Evolutionary conservation across 2,113 vertebrate species (phyloP).

Genomic region (Ceratotherium simum): DNA sequence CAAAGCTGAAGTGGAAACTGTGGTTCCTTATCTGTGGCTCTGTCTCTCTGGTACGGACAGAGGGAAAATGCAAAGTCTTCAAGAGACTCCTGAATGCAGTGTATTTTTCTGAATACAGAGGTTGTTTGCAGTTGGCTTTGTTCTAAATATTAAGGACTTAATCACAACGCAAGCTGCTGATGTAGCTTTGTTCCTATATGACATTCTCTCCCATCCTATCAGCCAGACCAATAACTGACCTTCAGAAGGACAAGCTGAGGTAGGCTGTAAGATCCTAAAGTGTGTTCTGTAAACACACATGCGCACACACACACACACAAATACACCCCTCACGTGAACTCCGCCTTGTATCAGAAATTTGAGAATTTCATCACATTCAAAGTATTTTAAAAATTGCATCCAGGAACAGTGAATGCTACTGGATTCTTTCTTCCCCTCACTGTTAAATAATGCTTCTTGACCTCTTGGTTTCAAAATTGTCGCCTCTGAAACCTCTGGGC

Average conservation of each 20-base stretch:
- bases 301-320: not conserved
- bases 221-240: not conserved
- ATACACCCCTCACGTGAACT: not conserved
- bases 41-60: not conserved
- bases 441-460: not conserved
- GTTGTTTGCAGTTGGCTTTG: not conserved
- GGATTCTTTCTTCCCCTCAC: not conserved
- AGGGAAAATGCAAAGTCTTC: constrained; percentile 10
- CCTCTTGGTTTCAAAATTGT: not conserved
- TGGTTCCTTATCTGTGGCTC: not conserved
- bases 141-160: constrained; percentile 31
- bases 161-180: not conserved
- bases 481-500: not conserved
- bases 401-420: not conserved
- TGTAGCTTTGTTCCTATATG: not conserved
- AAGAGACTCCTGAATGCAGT: not conserved
- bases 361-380: not conserved
- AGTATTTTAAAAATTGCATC: not conserved
- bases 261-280: not conserved
- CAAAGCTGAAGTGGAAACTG: not conserved
- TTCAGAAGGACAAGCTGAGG: not conserved
- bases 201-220: not conserved
- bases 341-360: not conserved
- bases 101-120: not conserved
- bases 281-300: not conserved